Conservation (phyloP, 2,113 vertebrate species). For the Falcunculus frontatus region DNA sequence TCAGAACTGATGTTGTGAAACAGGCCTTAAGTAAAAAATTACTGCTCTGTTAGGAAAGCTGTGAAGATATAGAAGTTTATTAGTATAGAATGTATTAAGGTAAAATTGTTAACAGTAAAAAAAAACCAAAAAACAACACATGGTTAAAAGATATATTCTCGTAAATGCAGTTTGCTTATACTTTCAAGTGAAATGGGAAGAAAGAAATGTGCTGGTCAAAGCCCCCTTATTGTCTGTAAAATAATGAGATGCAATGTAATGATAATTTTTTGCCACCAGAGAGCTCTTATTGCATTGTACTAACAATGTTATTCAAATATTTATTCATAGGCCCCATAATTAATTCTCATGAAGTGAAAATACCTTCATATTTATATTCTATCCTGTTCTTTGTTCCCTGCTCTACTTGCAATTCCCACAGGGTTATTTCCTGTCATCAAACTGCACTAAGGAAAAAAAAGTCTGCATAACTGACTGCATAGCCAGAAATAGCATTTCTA, state of each 20-base stretch:
- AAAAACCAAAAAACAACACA: not conserved
- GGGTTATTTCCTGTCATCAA: not conserved
- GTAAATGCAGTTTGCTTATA: not conserved
- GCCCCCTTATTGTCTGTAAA: not conserved
- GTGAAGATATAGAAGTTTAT: not conserved
- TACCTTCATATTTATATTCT: not conserved
- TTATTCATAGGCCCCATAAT: conserved; percentile 14
- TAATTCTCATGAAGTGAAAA: conserved; percentile 14
- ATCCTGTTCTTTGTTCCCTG: not conserved
- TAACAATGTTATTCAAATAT: conserved; percentile 18
- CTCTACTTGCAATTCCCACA: not conserved
- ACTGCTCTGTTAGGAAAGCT: not conserved
- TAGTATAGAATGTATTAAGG: not conserved
- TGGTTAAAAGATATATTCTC: not conserved
- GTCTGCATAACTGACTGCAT: not conserved
- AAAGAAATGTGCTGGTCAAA: not conserved
- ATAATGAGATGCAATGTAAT: conserved; percentile 10
- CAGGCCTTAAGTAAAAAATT: not conserved
- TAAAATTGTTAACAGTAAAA: not conserved
- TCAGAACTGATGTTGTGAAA: not conserved
- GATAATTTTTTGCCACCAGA: conserved; percentile 51
- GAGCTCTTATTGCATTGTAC: conserved; percentile 28
- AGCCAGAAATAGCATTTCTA: not conserved
- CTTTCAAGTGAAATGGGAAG: not conserved
- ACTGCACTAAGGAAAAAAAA: not conserved